These are phyloP conservation scores for Thaleichthys pacificus DNA, from an alignment of 2,797 vertebrate species.

Conservation along the genomic window DNA sequence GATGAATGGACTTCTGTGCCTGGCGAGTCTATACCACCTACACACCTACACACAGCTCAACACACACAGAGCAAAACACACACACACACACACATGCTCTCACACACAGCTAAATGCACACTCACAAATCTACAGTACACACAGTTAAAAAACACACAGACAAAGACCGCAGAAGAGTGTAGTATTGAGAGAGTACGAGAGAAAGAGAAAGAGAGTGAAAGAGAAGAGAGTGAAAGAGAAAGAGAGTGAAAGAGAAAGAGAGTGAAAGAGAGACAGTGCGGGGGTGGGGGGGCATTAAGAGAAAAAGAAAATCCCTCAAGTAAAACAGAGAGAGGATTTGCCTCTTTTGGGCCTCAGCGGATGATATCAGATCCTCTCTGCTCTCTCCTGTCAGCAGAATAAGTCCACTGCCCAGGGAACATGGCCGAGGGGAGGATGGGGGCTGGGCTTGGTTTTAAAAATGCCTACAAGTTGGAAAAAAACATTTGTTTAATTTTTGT, in stretches of 20 bases:
- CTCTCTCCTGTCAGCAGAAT: slow-evolving; percentile 34
- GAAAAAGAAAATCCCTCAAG: slow-evolving; percentile 23
- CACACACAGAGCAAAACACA: slow-evolving; percentile 3
- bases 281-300: slow-evolving; percentile 30
- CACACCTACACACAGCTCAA: slow-evolving; percentile 18
- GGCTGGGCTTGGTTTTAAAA: too few species aligned
- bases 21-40: slow-evolving; percentile 14
- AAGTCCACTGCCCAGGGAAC: slow-evolving; percentile 19
- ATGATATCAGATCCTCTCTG: slow-evolving; percentile 16
- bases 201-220: slow-evolving; percentile 21
- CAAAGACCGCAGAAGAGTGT: background rate
- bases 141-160: too few species aligned
- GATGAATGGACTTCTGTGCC: slow-evolving; percentile 35
- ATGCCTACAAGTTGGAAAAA: slow-evolving; percentile 8
- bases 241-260: background rate
- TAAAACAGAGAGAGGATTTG: background rate
- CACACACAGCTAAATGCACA: slow-evolving; percentile 7
- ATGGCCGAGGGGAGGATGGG: background rate
- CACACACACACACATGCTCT: slow-evolving; percentile 22
- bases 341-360: background rate
- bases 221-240: background rate
- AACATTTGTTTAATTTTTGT: background rate
- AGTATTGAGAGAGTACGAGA: background rate
- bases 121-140: background rate
- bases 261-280: background rate